phyloP scores from a whole-genome alignment of 2,888 invertebrate genomes.

The Apodemia zela region DNA sequence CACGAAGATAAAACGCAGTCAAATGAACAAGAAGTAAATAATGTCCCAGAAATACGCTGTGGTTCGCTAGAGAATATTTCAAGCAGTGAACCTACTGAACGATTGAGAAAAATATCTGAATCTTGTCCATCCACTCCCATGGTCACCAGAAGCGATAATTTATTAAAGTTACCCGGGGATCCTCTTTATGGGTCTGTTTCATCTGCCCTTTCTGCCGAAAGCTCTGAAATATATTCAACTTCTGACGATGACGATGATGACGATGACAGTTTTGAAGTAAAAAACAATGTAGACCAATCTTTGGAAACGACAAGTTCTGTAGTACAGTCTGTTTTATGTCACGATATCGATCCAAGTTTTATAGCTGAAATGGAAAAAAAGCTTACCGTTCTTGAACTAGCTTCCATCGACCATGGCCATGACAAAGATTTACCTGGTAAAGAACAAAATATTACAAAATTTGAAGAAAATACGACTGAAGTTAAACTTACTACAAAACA shows the following conservation, averaged over 20 bases:
- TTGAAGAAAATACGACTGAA: slow-evolving; percentile 20
- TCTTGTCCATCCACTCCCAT: slow-evolving; percentile 70
- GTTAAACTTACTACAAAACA: background rate
- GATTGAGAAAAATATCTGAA: slow-evolving; percentile 58
- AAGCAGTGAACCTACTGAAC: slow-evolving; percentile 37
- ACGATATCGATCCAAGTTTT: slow-evolving; percentile 49
- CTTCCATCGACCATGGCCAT: slow-evolving; percentile 36
- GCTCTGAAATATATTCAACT: slow-evolving; percentile 65
- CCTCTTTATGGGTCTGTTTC: slow-evolving; percentile 62
- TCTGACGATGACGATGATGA: slow-evolving; percentile 67
- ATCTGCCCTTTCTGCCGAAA: slow-evolving; percentile 66
- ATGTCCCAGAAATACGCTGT: slow-evolving; percentile 57
- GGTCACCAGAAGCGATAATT: slow-evolving; percentile 54
- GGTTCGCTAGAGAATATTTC: slow-evolving; percentile 62
- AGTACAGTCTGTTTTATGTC: slow-evolving; percentile 74
- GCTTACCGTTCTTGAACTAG: slow-evolving; percentile 43
- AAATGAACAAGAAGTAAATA: slow-evolving; percentile 27
- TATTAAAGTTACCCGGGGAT: slow-evolving; percentile 60
- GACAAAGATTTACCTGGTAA: slow-evolving; percentile 21
- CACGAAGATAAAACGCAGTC: slow-evolving; percentile 43
- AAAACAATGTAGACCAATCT: slow-evolving; percentile 62
- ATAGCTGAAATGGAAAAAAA: slow-evolving; percentile 62
- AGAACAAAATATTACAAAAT: slow-evolving; percentile 17
- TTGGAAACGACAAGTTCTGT: slow-evolving; percentile 81
- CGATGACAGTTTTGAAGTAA: slow-evolving; percentile 71